phyloP scores from a whole-genome alignment of 1,140 invertebrate species.

The Idris sp. region DNA sequence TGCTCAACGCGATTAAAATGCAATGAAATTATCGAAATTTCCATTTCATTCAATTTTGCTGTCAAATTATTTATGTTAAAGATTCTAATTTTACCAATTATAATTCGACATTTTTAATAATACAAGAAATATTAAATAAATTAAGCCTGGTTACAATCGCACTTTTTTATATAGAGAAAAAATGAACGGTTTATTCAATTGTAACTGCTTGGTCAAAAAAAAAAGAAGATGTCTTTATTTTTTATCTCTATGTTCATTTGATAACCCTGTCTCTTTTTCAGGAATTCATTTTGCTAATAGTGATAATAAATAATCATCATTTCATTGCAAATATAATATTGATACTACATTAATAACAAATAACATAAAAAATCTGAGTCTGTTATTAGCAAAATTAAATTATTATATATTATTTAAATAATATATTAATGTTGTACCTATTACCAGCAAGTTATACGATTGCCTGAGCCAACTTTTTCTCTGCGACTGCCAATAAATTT shows the following conservation, averaged over 20 bases:
- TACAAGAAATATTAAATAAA: background rate
- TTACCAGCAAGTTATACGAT: constrained; percentile 47
- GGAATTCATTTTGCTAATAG: constrained; percentile 20
- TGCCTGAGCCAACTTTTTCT: constrained; percentile 60
- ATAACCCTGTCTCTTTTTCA: constrained; percentile 53
- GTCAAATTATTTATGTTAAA: constrained; percentile 24
- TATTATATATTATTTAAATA: no score
- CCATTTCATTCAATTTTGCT: constrained; percentile 18
- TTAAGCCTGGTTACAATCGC: constrained; percentile 29
- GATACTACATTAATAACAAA: no score
- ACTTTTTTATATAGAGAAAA: constrained; percentile 42
- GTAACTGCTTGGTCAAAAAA: constrained; percentile 45
- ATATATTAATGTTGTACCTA: no score
- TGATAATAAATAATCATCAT: constrained; percentile 2
- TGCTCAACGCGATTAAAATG: constrained; percentile 31
- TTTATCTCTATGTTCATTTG: constrained; percentile 2
- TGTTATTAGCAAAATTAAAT: no score
- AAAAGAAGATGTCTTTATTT: constrained; percentile 4
- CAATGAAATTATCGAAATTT: constrained; percentile 22
- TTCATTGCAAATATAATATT: background rate
- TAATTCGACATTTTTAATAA: constrained; percentile 6
- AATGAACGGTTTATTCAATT: constrained; percentile 53
- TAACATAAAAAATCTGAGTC: no score
- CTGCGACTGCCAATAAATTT: constrained; percentile 57
- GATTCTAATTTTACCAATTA: constrained; percentile 6